Base-by-base conservation (phyloP, 2,888 invertebrate species). In the Protonemura montana region DNA sequence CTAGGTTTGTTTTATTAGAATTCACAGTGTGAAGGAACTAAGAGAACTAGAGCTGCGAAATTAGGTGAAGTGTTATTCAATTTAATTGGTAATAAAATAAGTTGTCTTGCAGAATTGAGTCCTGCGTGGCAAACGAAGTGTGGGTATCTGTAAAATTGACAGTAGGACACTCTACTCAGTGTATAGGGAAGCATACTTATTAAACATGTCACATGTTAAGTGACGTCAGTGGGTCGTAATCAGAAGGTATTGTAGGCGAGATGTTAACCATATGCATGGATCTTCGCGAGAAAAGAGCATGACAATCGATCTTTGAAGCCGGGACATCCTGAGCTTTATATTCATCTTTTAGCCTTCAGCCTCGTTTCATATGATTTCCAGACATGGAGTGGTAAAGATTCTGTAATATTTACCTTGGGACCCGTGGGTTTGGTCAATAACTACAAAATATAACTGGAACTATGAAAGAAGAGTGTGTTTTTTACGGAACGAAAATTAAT, bases 161-260 rank as follows among this genome's bases (percentile, higher is more conserved):
- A 59, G 13, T 59, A 59, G 5, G 5, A 13, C 13, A 41, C 41
- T 59, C 3, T 59, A 59, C 13, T 59, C 59, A 1, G 16, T 2
- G 59, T 59, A 35, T 10, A 59, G 13, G 59, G 59, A 59, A 59
- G 59, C 59, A 59, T 59, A 59, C 7, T 59, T 59, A 59, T 21
- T 10, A 59, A 59, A 2, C 59, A 21, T 59, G 59, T 59, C 59
- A 59, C 59, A 59, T 59, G 59, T 21, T 59, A 10, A 59, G 59
- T 59, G 59, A 59, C 59, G 59, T 59, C 59, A 59, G 6, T 21
- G n/a, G n/a, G n/a, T 59, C 13, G 3, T 13, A 59, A 59, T 59
- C 59, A 59, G 59, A 13, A 59, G 59, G 59, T 59, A 59, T 59
- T 59, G 59, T 59, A 59, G 59, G 59, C 59, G 59, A 59, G 59